Base-by-base conservation (phyloP, 1,140 invertebrate genomes). In the Drosophila ercepeae region DNA sequence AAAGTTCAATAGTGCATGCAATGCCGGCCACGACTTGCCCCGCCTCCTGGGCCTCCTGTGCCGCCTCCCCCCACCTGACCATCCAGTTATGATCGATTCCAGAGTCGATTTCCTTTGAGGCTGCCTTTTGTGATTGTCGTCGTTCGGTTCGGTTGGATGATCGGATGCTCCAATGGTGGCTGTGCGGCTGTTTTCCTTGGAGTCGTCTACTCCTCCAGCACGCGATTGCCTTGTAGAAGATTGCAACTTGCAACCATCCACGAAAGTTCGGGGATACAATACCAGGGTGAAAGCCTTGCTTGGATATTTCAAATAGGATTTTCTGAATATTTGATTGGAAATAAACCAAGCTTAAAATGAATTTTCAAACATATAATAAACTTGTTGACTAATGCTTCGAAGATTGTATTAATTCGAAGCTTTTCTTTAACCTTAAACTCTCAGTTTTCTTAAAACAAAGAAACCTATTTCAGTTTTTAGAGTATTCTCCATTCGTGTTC, bases 1-100 rank as follows among this genome's bases (percentile, higher is more conserved):
- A 69, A 75, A 88, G 82, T 88, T 88, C 82, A 88, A 88, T 88
- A 88, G 82, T 88, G 82, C 82, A 88, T 88, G 83, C 82, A 78
- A 88, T 67, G 78, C 68, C 57, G 57, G 61, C 73, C 57, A 65
- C 59, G 50, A 79, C 58, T 78, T 46, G 42, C 51, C 9, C 19
- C 14, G 8, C 39, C 16, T 29, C 34, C 36, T 39, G 36, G 4
- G n/a, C 36, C 18, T 49, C 5, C 49, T 44, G 32, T 21, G 9
- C 9, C 8, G 23, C 19, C 8, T 49, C 21, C 27, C 13, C 58
- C 39, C 19, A 7, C 53, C 54, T 7, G 0, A 25, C 52, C 18
- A 4, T 7, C 42, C 81, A 78, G 88, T 86, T 86, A 86, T 88
- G 82, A 86, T 86, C 82, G 82, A 86, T 86, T 73, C 82, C 73